Base-by-base conservation (phyloP, 1,140 invertebrate genomes). In the Temnothorax curvispinosus region DNA sequence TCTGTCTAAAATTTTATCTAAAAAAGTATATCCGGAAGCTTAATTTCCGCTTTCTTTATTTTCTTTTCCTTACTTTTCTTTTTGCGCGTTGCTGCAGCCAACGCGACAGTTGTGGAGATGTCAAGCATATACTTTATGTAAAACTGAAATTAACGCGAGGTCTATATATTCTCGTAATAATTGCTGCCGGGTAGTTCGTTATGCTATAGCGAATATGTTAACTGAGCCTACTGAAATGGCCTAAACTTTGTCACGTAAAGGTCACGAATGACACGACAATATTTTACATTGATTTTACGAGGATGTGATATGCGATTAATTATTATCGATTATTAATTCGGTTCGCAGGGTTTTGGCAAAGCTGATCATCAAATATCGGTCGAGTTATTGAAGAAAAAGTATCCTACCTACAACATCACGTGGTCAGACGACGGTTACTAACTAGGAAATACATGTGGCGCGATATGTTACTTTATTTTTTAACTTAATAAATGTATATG, bases 401-500 rank as follows among this genome's bases (percentile, higher is more conserved):
- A 97, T 94, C 95, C 96, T 1, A 96, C 97, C 87, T 98, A 99
- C 91, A 94, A 96, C 15, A 97, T 99, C 77, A 97, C 97, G 15
- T 98, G 97, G 92, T 97, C 97, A 76, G 97, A 98, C 95, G 98
- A 98, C 89, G 98, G 98, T 72, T 99, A 99, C 94, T 98, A 96
- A 96, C 80, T 32, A 52, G 7, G 2, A 15, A 11, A 2, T 52
- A 56, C 11, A 67, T 15, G 18, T 18, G 3, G 8, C 3, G 21
- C 0, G 21, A 41, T 47, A 32, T 2, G 32, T 0, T 52, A 9
- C 13, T n/a, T 18, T 11, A 8, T 0, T n/a, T 65, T 38, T 65
- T 9, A 65, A 32, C 1, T 71, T 56, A 58, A 71, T 5, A 41
- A 71, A 65, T 41, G 11, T 77, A 35, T 35, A 50, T 6, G 9